Evolutionary conservation across 2,888 invertebrate genomes (phyloP).

Genomic region (Metacarcinus magister): DNA sequence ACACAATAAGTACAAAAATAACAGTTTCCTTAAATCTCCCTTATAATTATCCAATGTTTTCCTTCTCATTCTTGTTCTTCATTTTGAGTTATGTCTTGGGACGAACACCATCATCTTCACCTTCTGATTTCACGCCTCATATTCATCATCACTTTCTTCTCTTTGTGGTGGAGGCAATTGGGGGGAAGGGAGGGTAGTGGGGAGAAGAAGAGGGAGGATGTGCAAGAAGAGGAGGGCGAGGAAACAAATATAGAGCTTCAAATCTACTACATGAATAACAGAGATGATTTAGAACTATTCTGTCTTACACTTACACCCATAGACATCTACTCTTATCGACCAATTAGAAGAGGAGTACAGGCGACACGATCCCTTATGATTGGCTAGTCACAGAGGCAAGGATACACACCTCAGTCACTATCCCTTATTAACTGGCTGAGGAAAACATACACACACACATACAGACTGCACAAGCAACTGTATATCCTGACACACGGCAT

Average conservation of each 20-base stretch:
- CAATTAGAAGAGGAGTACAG: neutral
- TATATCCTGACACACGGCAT: neutral
- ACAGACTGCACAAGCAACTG: neutral
- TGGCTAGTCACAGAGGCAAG: neutral
- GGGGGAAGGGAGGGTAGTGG: neutral
- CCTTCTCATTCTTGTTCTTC: neutral
- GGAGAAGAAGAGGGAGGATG: neutral
- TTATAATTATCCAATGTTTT: conserved; percentile 15
- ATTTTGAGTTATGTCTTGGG: neutral
- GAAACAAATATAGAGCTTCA: neutral
- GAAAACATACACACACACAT: neutral
- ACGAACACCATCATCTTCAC: neutral
- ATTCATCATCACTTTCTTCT: neutral
- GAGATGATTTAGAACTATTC: neutral
- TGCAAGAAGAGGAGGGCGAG: conserved; percentile 1
- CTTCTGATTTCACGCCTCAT: neutral
- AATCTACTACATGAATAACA: neutral
- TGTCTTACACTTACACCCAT: neutral
- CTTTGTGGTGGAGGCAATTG: neutral
- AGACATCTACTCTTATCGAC: neutral
- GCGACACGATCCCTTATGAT: neutral
- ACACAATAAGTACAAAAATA: conserved; percentile 51
- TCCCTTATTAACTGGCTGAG: conserved; percentile 9
- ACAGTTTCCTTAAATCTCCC: conserved; percentile 27
- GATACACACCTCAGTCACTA: neutral